Evolutionary conservation across 2,888 invertebrate genomes (phyloP), one percentile per base, ranked within the genome.

Genomic region (Sipha maydis): DNA sequence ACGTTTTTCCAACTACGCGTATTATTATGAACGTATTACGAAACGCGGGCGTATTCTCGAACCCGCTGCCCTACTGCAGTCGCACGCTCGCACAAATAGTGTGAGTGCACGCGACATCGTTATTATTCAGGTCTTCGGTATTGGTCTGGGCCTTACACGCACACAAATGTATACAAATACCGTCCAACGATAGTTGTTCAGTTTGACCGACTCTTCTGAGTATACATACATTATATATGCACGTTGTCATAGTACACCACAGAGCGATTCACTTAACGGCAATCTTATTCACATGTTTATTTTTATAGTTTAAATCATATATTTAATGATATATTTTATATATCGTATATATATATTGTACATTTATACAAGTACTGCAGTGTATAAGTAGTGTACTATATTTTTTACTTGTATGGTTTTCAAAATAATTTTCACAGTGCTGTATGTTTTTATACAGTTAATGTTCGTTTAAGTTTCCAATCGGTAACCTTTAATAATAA

Each of bases 61-160:
- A 61, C 61, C 25, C 61, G 25, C 61, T 21, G 61, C 25, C 61
- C 31, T 69, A 28, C 28, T 28, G 28, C 28, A 28, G 71, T 21
- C 25, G 25, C 8, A 41, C 38, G 38, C 56, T 17, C 34, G 31
- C 48, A 82, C 69, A 76, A 85, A 84, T 85, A 31, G 77, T 77
- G 48, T 67, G 77, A 85, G 67, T 41, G 21, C 85, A 85, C 85
- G 85, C 85, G 77, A 85, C 85, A 41, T 77, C 41, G 77, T 8
- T 61, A 71, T 83, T 56, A 82, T 71, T 38, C 41, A 69, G 80
- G 67, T 41, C 67, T 80, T 80, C 69, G 71, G 71, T 54, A 77
- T 28, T n/a, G 28, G 61, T 41, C 41, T 8, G 41, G 41, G 48
- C 48, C 8, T 14, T 28, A 80, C 21, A 80, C 34, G 31, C 31